Percentiles rank a stretch among this genome's conserved stretches.
phyloP scores from a whole-genome alignment of 2,888 invertebrate species.

The Ceraclea dissimilis region DNA sequence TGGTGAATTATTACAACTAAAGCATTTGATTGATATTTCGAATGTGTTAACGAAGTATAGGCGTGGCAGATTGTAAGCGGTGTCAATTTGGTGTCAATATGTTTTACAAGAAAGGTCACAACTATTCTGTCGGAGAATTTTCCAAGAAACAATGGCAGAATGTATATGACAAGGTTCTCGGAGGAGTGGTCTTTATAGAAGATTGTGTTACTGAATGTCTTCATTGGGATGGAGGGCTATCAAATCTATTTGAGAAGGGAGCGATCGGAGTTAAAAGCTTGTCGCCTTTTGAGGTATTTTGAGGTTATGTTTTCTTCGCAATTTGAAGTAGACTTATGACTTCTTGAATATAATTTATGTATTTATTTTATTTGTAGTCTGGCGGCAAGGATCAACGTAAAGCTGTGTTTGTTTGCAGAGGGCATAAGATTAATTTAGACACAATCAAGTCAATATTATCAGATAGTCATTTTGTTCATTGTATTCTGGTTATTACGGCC shows the following conservation, averaged over 20 bases:
- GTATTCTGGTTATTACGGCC: conserved; percentile 52
- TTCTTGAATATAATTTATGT: neutral
- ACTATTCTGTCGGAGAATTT: conserved; percentile 37
- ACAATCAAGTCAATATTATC: conserved; percentile 53
- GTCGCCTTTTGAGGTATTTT: conserved; percentile 52
- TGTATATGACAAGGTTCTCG: conserved; percentile 51
- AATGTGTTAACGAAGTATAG: no score
- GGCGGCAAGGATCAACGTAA: conserved; percentile 38
- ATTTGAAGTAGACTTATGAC: neutral
- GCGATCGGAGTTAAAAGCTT: conserved; percentile 57
- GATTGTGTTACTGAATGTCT: conserved; percentile 56
- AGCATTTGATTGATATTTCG: no score
- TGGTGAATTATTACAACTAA: no score
- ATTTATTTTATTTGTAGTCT: conserved; percentile 23
- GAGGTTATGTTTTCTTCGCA: neutral
- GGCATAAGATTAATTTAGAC: conserved; percentile 46
- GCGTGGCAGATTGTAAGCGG: neutral
- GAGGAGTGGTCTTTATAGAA: conserved; percentile 59
- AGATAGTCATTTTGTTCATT: conserved; percentile 54
- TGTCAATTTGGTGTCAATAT: neutral
- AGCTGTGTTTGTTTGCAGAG: conserved; percentile 50
- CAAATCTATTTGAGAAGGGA: conserved; percentile 50
- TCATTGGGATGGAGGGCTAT: conserved; percentile 63
- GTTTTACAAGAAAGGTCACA: neutral
- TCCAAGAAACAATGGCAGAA: conserved; percentile 53